Evolutionary conservation across 2,888 invertebrate genomes (phyloP).

Genomic region (Aleiodes leptofemur): DNA sequence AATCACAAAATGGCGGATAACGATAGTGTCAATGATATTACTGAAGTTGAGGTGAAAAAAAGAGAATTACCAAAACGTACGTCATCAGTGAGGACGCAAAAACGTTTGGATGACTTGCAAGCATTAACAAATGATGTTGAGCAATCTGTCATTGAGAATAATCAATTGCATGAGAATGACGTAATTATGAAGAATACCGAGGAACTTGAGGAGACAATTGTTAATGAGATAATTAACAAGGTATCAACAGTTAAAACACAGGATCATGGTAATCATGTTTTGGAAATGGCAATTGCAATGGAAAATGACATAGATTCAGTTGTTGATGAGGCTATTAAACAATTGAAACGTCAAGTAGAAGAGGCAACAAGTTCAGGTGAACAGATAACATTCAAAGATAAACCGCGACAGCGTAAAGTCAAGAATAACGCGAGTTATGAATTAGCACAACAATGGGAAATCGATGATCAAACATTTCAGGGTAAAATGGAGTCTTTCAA

Average conservation of each 20-base stretch:
- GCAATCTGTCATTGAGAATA: background rate
- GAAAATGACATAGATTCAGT: slow-evolving; percentile 68
- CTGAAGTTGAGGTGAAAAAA: slow-evolving; percentile 25
- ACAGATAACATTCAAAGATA: slow-evolving; percentile 40
- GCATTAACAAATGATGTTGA: slow-evolving; percentile 44
- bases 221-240: slow-evolving; percentile 20
- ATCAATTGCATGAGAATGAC: slow-evolving; percentile 5
- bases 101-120: slow-evolving; percentile 45
- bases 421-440: slow-evolving; percentile 73
- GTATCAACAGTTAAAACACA: slow-evolving; percentile 70
- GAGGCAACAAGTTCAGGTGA: slow-evolving; percentile 6
- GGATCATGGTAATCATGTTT: slow-evolving; percentile 66
- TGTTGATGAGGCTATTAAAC: slow-evolving; percentile 68
- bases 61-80: slow-evolving; percentile 31
- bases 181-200: background rate
- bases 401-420: slow-evolving; percentile 57
- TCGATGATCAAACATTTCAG: slow-evolving; percentile 61
- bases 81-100: slow-evolving; percentile 67
- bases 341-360: slow-evolving; percentile 65
- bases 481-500: slow-evolving; percentile 46
- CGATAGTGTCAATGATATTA: slow-evolving; percentile 26
- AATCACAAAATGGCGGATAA: slow-evolving; percentile 60
- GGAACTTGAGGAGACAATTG: background rate
- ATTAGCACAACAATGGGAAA: slow-evolving; percentile 68
- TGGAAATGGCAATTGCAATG: slow-evolving; percentile 68